Evolutionary conservation across 2,113 vertebrate genomes (phyloP).

Genomic region (Nycticorax nycticorax): DNA sequence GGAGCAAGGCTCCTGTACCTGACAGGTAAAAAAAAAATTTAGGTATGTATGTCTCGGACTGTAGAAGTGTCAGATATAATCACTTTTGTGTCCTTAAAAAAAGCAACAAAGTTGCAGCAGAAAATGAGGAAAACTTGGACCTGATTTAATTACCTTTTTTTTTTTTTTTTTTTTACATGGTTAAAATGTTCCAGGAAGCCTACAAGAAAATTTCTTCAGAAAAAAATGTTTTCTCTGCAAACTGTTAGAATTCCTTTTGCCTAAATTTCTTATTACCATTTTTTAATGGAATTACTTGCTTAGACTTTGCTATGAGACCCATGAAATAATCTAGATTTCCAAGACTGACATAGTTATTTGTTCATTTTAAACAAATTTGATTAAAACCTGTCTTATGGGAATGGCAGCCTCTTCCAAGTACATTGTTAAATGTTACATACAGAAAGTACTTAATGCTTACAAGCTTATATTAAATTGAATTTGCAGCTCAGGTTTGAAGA

Average conservation of each 20-base stretch:
- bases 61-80: not conserved
- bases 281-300: not conserved
- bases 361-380: not conserved
- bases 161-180: not conserved
- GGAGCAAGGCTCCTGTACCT: not conserved
- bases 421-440: not conserved
- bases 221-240: not conserved
- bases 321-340: not conserved
- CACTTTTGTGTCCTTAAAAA: not conserved
- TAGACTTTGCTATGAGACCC: not conserved
- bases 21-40: not conserved
- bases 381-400: not conserved
- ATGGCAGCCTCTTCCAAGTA: not conserved
- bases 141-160: not conserved
- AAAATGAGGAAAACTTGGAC: not conserved
- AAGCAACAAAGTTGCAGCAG: not conserved
- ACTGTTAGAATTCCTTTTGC: not conserved
- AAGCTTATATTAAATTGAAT: constrained; percentile 38
- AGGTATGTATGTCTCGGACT: not conserved
- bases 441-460: constrained; percentile 17
- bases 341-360: not conserved
- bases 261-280: not conserved
- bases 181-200: not conserved
- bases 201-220: not conserved
- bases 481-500: constrained; percentile 1